Conservation (phyloP, 1,140 invertebrate species). For the Papilio dardanus region DNA sequence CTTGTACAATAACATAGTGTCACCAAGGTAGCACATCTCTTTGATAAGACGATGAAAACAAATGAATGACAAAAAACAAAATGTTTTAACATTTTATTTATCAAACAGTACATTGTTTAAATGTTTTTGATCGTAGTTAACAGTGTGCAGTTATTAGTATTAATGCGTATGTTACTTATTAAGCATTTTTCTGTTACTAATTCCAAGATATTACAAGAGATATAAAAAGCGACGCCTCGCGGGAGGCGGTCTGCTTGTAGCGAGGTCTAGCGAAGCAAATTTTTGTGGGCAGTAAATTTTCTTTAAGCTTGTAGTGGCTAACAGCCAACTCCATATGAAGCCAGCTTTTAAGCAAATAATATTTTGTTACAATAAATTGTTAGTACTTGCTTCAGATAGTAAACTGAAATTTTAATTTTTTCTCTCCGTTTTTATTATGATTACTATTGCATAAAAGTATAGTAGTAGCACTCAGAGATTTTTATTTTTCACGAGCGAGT, state of each 20-base stretch:
- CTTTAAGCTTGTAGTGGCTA: slow-evolving; percentile 55
- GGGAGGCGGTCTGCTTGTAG: slow-evolving; percentile 4
- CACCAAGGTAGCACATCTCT: neutral
- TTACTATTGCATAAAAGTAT: neutral
- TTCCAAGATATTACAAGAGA: slow-evolving; percentile 13
- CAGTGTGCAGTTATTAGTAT: neutral
- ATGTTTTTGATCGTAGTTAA: neutral
- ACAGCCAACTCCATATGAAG: slow-evolving; percentile 45
- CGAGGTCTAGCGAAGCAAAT: slow-evolving; percentile 42
- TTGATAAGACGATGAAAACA: neutral
- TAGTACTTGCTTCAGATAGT: neutral
- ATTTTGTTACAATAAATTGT: slow-evolving; percentile 23
- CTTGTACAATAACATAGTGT: neutral
- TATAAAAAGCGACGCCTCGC: slow-evolving; percentile 17
- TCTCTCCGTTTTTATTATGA: neutral
- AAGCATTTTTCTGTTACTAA: neutral
- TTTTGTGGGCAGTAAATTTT: slow-evolving; percentile 64
- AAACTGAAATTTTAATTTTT: neutral
- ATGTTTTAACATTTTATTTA: neutral
- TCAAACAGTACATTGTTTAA: neutral
- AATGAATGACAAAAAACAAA: too few species aligned
- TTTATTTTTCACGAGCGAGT: neutral
- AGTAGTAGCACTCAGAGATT: neutral
- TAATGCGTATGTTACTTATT: neutral
- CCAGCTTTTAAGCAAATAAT: slow-evolving; percentile 27